These are phyloP conservation scores for Pseudochirops corinnae DNA, from an alignment of 2,797 vertebrate genomes.

Conservation along the genomic window DNA sequence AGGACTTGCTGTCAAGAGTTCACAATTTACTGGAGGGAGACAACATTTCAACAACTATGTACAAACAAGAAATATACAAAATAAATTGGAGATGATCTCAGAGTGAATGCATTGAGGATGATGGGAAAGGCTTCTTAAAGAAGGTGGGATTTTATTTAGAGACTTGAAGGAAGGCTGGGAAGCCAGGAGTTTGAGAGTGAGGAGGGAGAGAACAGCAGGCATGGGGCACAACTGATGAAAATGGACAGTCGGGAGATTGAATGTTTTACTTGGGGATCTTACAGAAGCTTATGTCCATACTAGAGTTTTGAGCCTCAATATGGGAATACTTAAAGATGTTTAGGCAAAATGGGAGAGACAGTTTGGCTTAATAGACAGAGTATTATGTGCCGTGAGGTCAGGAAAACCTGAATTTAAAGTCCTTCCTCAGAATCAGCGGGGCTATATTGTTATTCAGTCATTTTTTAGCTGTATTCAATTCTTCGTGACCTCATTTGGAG, in stretches of 20 bases:
- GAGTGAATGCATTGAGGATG: no score
- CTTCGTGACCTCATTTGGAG: background rate
- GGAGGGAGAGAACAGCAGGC: background rate
- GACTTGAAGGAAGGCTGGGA: background rate
- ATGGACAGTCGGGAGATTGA: background rate
- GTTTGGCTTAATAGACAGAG: no score
- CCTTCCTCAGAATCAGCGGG: background rate
- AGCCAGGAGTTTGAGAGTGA: background rate
- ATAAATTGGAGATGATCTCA: background rate
- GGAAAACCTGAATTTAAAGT: no score
- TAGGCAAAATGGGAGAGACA: background rate
- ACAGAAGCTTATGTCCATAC: background rate
- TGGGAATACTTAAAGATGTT: background rate
- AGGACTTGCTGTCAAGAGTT: background rate
- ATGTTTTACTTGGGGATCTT: background rate
- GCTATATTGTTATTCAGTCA: background rate
- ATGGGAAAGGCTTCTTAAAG: background rate
- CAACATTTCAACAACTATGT: background rate
- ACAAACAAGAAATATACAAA: background rate
- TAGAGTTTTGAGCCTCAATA: background rate
- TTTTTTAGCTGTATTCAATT: background rate
- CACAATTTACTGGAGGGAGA: background rate
- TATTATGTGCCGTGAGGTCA: no score
- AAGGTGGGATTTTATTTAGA: background rate
- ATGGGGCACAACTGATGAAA: background rate